A percentile compares a stretch with the other conserved stretches of the same genome.
Conservation (phyloP, 1,140 invertebrate genomes). For the Cydia fagiglandana region DNA sequence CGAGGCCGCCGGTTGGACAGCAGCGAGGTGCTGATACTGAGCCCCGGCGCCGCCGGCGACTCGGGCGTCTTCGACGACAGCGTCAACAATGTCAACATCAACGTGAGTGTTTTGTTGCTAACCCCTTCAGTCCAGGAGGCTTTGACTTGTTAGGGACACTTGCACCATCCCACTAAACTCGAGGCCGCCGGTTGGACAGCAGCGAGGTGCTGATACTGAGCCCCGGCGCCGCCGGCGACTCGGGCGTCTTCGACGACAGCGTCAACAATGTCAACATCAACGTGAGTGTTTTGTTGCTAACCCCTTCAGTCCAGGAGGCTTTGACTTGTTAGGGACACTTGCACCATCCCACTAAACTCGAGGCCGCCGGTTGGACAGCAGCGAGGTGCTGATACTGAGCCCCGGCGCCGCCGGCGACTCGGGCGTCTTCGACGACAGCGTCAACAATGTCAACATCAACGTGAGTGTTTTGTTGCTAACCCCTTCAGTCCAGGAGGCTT, state of each 20-base stretch:
- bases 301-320: too few relatives aligned
- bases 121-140: too few relatives aligned
- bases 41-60: constrained; percentile 80
- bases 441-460: constrained; percentile 63
- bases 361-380: constrained; percentile 86
- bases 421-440: constrained; percentile 79
- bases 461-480: constrained; percentile 38
- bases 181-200: constrained; percentile 85
- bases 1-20: constrained; percentile 85
- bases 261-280: constrained; percentile 65
- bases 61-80: constrained; percentile 80
- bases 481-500: too few relatives aligned
- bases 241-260: constrained; percentile 80
- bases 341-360: too few relatives aligned
- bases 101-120: constrained; percentile 39
- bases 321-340: too few relatives aligned
- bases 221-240: constrained; percentile 80
- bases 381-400: constrained; percentile 88
- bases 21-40: constrained; percentile 89
- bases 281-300: constrained; percentile 38
- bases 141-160: too few relatives aligned
- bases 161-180: too few relatives aligned
- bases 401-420: constrained; percentile 80
- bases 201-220: constrained; percentile 89
- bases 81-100: constrained; percentile 65